Evolutionary conservation across 2,888 invertebrate genomes (phyloP).

Genomic region (Meiosimyza decipiens): DNA sequence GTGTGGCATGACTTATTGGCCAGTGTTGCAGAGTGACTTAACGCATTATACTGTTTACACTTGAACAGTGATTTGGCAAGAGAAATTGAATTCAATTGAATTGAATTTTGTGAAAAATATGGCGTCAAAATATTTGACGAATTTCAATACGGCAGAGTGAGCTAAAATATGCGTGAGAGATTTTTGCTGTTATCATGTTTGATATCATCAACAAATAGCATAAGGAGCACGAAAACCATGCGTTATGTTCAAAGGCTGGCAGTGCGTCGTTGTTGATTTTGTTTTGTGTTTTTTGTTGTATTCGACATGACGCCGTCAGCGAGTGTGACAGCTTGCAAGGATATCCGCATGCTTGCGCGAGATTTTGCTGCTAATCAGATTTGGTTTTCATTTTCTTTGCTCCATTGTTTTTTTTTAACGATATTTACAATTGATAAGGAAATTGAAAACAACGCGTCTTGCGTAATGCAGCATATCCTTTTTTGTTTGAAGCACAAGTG

Average conservation of each 20-base stretch:
- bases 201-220: neutral
- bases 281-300: neutral
- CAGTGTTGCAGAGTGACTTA: neutral
- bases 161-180: slow-evolving; percentile 12
- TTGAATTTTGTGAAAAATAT: neutral
- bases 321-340: neutral
- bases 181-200: neutral
- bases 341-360: neutral
- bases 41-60: slow-evolving; percentile 1
- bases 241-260: too few relatives aligned
- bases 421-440: neutral
- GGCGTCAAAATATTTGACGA: slow-evolving; percentile 6
- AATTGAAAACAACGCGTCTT: slow-evolving; percentile 10
- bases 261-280: neutral
- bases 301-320: neutral
- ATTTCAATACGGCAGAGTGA: neutral
- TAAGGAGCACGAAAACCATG: too few relatives aligned
- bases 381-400: neutral
- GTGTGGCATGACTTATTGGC: slow-evolving; percentile 12
- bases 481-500: neutral
- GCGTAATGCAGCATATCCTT: neutral
- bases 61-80: neutral
- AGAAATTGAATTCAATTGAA: neutral
- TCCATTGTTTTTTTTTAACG: neutral
- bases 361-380: too few relatives aligned